phyloP scores from a whole-genome alignment of 2,888 invertebrate species.

The Acanthococcus lagerstroemiae region DNA sequence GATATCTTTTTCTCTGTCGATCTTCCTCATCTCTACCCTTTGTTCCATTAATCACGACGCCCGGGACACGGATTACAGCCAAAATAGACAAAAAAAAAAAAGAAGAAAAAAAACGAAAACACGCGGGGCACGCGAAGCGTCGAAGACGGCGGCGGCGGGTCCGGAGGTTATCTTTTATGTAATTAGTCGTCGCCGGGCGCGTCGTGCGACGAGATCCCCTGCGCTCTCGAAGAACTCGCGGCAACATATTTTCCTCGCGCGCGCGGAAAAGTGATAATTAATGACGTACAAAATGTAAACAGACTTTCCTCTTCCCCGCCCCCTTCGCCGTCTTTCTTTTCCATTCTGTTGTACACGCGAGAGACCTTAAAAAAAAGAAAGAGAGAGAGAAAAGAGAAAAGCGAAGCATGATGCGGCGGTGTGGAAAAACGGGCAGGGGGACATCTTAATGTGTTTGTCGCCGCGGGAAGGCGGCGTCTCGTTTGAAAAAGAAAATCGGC shows the following conservation, averaged over 20 bases:
- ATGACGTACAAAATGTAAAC: slow-evolving; percentile 1
- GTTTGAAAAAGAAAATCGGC: not conserved
- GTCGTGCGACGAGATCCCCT: too few relatives aligned
- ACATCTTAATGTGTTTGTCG: not conserved
- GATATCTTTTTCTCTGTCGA: slow-evolving; percentile 19
- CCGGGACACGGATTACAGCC: slow-evolving; percentile 2
- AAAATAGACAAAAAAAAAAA: too few relatives aligned
- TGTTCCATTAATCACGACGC: slow-evolving; percentile 16
- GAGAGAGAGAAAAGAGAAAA: too few relatives aligned
- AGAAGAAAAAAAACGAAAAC: too few relatives aligned
- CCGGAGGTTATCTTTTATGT: slow-evolving; percentile 13
- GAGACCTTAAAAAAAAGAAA: too few relatives aligned
- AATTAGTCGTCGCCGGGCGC: slow-evolving; percentile 18
- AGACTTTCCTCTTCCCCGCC: too few relatives aligned
- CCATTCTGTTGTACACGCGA: not conserved
- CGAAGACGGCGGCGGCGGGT: not conserved
- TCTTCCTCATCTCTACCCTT: too few relatives aligned
- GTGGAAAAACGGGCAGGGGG: not conserved
- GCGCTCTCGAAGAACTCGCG: not conserved
- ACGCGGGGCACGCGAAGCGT: too few relatives aligned
- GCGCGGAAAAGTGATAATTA: slow-evolving; percentile 13
- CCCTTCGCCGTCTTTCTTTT: too few relatives aligned
- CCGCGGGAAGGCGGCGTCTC: too few relatives aligned
- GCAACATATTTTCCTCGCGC: not conserved
- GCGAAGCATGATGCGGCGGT: not conserved